phyloP scores from a whole-genome alignment of 2,888 invertebrate genomes.

The Nebria salina region DNA sequence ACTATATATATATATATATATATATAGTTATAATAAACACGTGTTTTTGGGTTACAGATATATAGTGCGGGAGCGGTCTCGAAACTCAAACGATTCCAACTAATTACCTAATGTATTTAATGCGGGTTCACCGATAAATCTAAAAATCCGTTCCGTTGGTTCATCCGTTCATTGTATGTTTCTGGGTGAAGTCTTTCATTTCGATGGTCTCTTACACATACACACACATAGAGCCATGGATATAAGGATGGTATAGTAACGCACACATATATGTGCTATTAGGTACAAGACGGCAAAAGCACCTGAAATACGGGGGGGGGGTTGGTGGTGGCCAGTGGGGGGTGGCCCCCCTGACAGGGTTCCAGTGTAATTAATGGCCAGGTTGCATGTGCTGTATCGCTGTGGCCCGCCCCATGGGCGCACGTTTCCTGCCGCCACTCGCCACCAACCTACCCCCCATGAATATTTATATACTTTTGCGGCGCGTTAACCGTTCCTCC shows the following conservation, averaged over 20 bases:
- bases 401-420: conserved; percentile 53
- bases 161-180: background rate
- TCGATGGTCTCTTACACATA: background rate
- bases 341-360: conserved; percentile 55
- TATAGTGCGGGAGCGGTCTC: conserved; percentile 28
- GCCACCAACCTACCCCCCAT: conserved; percentile 50
- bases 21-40: background rate
- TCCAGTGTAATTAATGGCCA: conserved; percentile 58
- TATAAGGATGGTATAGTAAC: background rate
- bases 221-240: background rate
- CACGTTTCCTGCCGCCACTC: conserved; percentile 52
- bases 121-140: conserved; percentile 42
- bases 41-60: background rate
- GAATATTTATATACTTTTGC: conserved; percentile 51
- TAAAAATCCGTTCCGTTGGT: conserved; percentile 34
- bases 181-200: conserved; percentile 4
- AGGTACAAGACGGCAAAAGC: background rate
- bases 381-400: conserved; percentile 57
- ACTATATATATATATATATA: background rate
- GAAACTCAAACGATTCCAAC: conserved; percentile 36
- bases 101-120: conserved; percentile 45
- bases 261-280: background rate
- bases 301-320: background rate
- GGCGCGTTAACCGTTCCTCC: conserved; percentile 12
- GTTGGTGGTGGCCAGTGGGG: conserved; percentile 20